Base-by-base conservation (phyloP, 2,888 invertebrate species). In the Aricia artaxerxes region DNA sequence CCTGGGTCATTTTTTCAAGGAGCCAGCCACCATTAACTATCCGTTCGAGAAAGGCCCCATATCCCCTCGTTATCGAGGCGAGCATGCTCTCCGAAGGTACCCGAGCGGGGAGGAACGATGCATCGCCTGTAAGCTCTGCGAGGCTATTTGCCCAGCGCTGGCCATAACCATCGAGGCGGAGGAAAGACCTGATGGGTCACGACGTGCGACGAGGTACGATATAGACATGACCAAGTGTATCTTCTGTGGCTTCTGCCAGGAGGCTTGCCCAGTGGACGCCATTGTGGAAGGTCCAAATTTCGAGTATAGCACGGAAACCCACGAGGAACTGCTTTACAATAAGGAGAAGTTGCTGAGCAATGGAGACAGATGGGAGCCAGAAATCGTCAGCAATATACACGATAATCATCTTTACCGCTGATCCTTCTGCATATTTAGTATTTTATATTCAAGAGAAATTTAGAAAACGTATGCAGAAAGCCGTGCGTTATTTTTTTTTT, bases 241-340 rank as follows among this genome's bases (percentile, higher is more conserved):
- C 88, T 99, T 98, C 89, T 99, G 99, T 90, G 99, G 99, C 16
- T 99, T 99, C 89, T 99, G 99, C 89, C 99, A 99, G 92, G 99
- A 99, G 89, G 99, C 99, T 0, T 99, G 99, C 87, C 99, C 99
- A 0, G 99, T 99, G 0, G 99, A 99, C 92, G 99, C 99, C 2
- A 99, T 99, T 85, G 99, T 99, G 13, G 99, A 99, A 95, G 99
- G 99, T 9, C 99, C 99, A 0, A 99, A 99, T 90, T 99, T 99
- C 90, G 99, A 99, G 91, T 99, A 98, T 90, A 97, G 98, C 0
- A 99, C 99, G 0, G 99, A 99, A 94, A 99, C 99, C 0, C 99
- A 98, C 85, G 99, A 99, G 91, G 99, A 99, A 89, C 95, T 99
- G 82, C 89, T 99, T 57, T 99, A 99, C 92, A 99, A 99, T 90